These are phyloP conservation scores for Aeoliscus strigatus DNA, from an alignment of 2,797 vertebrate genomes.

Conservation along the genomic window DNA sequence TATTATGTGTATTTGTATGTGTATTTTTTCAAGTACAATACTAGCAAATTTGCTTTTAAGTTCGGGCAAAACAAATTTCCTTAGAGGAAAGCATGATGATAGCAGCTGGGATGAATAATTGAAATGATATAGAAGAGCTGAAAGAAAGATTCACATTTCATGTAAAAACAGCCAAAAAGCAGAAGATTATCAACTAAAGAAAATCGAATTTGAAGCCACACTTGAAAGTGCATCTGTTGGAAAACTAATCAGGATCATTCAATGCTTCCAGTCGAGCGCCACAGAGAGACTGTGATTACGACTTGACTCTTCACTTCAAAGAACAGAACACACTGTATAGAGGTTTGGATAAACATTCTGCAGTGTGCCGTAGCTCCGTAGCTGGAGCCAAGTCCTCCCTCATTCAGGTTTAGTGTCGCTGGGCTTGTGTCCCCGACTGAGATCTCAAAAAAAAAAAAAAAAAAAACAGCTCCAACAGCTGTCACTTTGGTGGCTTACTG, in stretches of 20 bases:
- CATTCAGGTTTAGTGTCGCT: constrained; percentile 61
- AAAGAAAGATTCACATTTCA: constrained; percentile 13
- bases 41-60: no score
- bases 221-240: constrained; percentile 20
- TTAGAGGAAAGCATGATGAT: constrained; percentile 8
- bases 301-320: no score
- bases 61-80: no score
- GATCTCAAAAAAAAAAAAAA: constrained; percentile 67
- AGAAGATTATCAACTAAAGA: constrained; percentile 32
- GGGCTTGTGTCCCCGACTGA: constrained; percentile 52
- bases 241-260: constrained; percentile 47
- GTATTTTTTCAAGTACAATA: no score
- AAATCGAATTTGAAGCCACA: constrained; percentile 24
- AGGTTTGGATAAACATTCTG: constrained; percentile 6
- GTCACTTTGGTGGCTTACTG: constrained; percentile 64
- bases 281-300: constrained; percentile 43
- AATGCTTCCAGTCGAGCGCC: constrained; percentile 31
- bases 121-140: constrained; percentile 24
- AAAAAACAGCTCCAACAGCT: constrained; percentile 70
- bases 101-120: constrained; percentile 20
- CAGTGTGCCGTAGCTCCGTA: constrained; percentile 34
- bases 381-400: constrained; percentile 60
- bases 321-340: constrained; percentile 44
- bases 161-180: constrained; percentile 21
- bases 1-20: no score